These are phyloP conservation scores for Gorsachius goisagi DNA, from an alignment of 2,113 vertebrate species.

Conservation along the genomic window DNA sequence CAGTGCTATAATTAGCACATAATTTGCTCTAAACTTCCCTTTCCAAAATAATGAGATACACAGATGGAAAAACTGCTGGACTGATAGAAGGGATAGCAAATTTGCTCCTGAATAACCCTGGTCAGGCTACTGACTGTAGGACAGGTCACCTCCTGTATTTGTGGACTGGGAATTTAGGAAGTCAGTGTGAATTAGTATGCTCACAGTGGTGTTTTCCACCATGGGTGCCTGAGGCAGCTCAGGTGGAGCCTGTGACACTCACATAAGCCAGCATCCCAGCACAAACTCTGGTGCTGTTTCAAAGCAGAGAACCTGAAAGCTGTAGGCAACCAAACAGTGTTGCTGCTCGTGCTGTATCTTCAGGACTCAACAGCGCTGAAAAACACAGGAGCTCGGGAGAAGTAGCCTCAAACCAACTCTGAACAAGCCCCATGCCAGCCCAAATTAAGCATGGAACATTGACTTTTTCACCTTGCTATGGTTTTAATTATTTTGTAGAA, in stretches of 20 bases:
- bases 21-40: neutral
- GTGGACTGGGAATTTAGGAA: neutral
- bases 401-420: accelerated
- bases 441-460: accelerated
- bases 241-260: accelerated
- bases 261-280: accelerated
- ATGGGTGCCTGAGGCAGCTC: accelerated
- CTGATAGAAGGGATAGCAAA: neutral
- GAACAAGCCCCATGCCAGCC: neutral
- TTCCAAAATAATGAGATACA: conserved; percentile 13
- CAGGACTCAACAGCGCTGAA: accelerated
- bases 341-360: accelerated
- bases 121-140: neutral
- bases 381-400: accelerated
- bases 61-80: neutral
- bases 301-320: too few relatives aligned
- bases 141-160: neutral
- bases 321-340: accelerated
- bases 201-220: neutral
- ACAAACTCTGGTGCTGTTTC: accelerated
- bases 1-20: conserved; percentile 35
- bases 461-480: neutral
- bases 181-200: neutral
- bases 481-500: neutral
- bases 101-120: neutral